A percentile compares a stretch with the other conserved stretches of the same genome.
These are phyloP conservation scores for Chaetura pelagica DNA, from an alignment of 2,113 vertebrate species.

Conservation along the genomic window DNA sequence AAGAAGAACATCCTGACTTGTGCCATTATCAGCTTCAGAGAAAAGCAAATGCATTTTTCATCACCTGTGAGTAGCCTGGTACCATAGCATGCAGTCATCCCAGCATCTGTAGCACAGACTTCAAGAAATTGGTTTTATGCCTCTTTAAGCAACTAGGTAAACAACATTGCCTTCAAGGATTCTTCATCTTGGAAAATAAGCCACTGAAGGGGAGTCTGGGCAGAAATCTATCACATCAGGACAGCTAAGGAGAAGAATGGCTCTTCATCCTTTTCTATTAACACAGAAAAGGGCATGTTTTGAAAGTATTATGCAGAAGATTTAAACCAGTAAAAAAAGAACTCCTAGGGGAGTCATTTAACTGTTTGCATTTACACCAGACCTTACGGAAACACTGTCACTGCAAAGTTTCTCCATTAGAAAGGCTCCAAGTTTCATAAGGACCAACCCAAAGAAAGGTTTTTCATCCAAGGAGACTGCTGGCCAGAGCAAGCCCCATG, in stretches of 20 bases:
- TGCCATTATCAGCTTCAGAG: background rate
- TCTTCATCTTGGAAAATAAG: slow-evolving; percentile 1
- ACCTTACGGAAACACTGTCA: background rate
- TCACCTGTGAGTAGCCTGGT: background rate
- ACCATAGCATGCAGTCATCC: background rate
- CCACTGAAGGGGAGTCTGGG: background rate
- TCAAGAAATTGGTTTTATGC: slow-evolving; percentile 1
- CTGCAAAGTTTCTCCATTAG: background rate
- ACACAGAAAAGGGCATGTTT: slow-evolving; percentile 28
- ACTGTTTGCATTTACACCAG: background rate
- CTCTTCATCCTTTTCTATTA: slow-evolving; percentile 15
- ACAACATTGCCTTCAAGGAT: slow-evolving; percentile 28
- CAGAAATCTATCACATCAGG: background rate
- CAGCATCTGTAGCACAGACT: background rate
- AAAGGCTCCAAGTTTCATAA: background rate
- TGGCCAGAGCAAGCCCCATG: background rate
- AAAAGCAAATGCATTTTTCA: slow-evolving; percentile 26
- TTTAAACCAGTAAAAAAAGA: background rate
- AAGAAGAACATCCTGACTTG: background rate
- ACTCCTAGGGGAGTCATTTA: background rate
- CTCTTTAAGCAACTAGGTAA: slow-evolving; percentile 36
- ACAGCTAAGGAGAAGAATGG: background rate
- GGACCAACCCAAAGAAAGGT: background rate
- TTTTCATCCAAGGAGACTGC: background rate
- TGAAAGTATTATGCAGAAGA: background rate